These are phyloP conservation scores for Tinamus guttatus DNA, from an alignment of 2,113 vertebrate species.

Conservation along the genomic window DNA sequence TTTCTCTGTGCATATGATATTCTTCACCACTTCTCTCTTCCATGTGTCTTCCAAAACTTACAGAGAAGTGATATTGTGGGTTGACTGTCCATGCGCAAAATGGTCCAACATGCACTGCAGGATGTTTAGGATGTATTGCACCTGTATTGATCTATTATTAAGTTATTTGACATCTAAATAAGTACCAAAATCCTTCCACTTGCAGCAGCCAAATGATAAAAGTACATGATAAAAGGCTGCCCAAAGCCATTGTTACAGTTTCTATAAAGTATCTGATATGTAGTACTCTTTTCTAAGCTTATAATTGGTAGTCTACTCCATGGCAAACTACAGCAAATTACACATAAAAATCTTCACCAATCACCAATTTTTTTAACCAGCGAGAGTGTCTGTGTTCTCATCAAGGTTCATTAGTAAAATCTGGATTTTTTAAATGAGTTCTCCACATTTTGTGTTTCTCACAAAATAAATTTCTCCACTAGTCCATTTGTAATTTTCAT, in stretches of 20 bases:
- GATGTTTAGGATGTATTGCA: not conserved
- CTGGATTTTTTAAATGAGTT: not conserved
- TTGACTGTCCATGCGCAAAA: not conserved
- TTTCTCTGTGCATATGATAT: not conserved
- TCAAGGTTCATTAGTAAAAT: not conserved
- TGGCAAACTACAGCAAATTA: not conserved
- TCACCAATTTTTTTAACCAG: not conserved
- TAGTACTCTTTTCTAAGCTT: not conserved
- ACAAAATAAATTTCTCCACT: not conserved
- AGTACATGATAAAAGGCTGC: not conserved
- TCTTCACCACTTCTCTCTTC: not conserved
- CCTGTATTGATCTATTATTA: not conserved
- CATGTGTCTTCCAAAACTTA: not conserved
- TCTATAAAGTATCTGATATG: not conserved
- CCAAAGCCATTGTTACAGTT: not conserved
- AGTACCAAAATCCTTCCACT: not conserved
- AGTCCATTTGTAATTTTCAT: not conserved
- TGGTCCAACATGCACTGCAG: not conserved
- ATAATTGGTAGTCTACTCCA: accelerated
- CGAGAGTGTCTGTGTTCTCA: not conserved
- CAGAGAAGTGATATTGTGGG: not conserved
- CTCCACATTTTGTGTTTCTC: not conserved
- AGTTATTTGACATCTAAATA: not conserved
- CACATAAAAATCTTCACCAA: not conserved
- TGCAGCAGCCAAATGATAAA: not conserved